These are phyloP conservation scores for Telmatochromis brichardi DNA, from an alignment of 2,113 vertebrate species.

Conservation along the genomic window DNA sequence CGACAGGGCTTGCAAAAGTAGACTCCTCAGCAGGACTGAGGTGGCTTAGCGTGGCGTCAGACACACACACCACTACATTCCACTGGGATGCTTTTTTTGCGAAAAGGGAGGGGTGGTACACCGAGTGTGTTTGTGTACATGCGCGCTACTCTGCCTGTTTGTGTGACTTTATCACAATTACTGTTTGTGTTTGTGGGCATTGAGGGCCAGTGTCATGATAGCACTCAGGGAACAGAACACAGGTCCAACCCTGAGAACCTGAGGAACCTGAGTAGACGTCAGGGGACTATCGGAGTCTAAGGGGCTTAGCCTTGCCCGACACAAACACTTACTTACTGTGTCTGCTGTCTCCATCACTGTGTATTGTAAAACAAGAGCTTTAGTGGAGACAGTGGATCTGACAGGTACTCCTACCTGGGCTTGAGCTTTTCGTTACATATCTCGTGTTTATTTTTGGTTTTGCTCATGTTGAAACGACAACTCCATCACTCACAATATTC, in stretches of 20 bases:
- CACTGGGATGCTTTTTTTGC: slow-evolving; percentile 54
- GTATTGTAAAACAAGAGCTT: slow-evolving; percentile 69
- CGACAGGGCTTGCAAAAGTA: slow-evolving; percentile 68
- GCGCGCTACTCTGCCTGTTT: slow-evolving; percentile 14
- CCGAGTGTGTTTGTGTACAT: neutral
- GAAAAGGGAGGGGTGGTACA: slow-evolving; percentile 30
- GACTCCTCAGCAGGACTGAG: slow-evolving; percentile 71
- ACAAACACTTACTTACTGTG: slow-evolving; percentile 64
- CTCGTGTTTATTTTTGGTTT: slow-evolving; percentile 57
- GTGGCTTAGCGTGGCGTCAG: slow-evolving; percentile 76
- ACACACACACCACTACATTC: slow-evolving; percentile 66
- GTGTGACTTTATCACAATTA: slow-evolving; percentile 53
- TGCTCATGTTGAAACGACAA: slow-evolving; percentile 31
- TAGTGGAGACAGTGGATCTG: slow-evolving; percentile 50
- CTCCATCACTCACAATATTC: slow-evolving; percentile 40
- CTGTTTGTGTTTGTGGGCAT: slow-evolving; percentile 60
- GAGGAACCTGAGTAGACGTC: slow-evolving; percentile 65
- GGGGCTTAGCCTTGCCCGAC: slow-evolving; percentile 63
- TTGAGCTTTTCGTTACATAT: slow-evolving; percentile 35
- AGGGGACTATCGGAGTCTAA: slow-evolving; percentile 57
- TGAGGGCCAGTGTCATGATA: slow-evolving; percentile 41
- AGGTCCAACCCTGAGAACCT: slow-evolving; percentile 54
- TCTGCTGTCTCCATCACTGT: slow-evolving; percentile 65
- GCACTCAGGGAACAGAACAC: slow-evolving; percentile 33
- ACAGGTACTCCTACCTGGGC: slow-evolving; percentile 21